phyloP scores from a whole-genome alignment of 2,888 invertebrate genomes.

The Coronaproctus castanopsis region DNA sequence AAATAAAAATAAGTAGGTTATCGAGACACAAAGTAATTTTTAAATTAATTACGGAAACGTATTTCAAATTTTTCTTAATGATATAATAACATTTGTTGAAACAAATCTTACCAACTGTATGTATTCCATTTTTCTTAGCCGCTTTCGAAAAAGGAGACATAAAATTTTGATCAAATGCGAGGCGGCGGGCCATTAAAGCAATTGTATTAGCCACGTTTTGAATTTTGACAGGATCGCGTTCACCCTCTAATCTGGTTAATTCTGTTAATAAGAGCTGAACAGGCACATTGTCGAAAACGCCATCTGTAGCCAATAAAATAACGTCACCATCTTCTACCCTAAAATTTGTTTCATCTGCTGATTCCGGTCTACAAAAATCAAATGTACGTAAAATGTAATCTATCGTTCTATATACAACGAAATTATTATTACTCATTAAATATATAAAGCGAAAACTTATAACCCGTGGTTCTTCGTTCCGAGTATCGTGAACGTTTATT shows the following conservation, averaged over 20 bases:
- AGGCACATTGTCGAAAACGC: conserved; percentile 94
- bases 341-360: conserved; percentile 73
- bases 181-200: conserved; percentile 82
- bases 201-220: conserved; percentile 85
- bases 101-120: conserved; percentile 52
- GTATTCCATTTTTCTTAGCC: conserved; percentile 80
- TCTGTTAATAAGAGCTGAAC: conserved; percentile 73
- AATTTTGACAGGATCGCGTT: conserved; percentile 48
- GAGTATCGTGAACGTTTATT: no score
- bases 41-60: no score
- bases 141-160: conserved; percentile 89
- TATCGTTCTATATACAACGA: not conserved
- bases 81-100: no score
- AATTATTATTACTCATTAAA: no score
- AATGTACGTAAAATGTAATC: no score
- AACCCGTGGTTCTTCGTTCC: no score
- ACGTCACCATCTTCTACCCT: conserved; percentile 81
- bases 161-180: conserved; percentile 85
- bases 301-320: conserved; percentile 88
- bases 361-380: conserved; percentile 48
- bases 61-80: no score
- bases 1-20: no score
- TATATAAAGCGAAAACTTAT: no score
- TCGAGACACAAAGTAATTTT: no score
- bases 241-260: conserved; percentile 50